A percentile compares a stretch with the other conserved stretches of the same genome.
Evolutionary conservation across 1,140 invertebrate genomes (phyloP).

Genomic region (Leptinotarsa texana): DNA sequence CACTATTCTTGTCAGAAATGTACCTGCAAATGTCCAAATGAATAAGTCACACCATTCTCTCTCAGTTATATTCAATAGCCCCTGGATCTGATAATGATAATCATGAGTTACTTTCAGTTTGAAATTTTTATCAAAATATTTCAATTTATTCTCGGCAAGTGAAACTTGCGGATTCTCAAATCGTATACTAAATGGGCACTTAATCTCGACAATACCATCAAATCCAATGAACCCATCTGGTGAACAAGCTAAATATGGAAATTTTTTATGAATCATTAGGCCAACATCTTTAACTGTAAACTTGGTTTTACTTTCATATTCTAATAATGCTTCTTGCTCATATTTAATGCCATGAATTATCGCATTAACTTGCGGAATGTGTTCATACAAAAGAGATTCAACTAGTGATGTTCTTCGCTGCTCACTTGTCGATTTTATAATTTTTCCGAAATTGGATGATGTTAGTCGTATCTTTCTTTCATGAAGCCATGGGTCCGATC

Average conservation of each 20-base stretch:
- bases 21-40: conserved; percentile 13
- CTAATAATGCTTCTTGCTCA: conserved; percentile 3
- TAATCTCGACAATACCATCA: conserved; percentile 30
- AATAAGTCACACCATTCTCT: conserved; percentile 26
- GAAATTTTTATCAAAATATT: conserved; percentile 18
- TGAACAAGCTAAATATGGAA: conserved; percentile 27
- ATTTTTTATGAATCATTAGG: not conserved
- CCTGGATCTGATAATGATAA: conserved; percentile 35
- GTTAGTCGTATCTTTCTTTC: conserved; percentile 16
- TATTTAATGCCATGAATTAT: conserved; percentile 12
- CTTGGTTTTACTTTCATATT: not conserved
- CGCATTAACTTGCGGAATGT: conserved; percentile 12
- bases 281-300: not conserved
- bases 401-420: not conserved
- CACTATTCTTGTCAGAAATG: conserved; percentile 12
- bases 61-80: conserved; percentile 5
- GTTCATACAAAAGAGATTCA: conserved; percentile 16
- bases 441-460: conserved; percentile 12
- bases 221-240: conserved; percentile 30
- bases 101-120: conserved; percentile 16
- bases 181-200: conserved; percentile 31
- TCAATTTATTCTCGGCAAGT: conserved; percentile 10
- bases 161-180: conserved; percentile 18
- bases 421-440: conserved; percentile 17
- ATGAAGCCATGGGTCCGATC: conserved; percentile 16